phyloP scores from a whole-genome alignment of 1,140 invertebrate species.

The Sarcophaga peregrina region DNA sequence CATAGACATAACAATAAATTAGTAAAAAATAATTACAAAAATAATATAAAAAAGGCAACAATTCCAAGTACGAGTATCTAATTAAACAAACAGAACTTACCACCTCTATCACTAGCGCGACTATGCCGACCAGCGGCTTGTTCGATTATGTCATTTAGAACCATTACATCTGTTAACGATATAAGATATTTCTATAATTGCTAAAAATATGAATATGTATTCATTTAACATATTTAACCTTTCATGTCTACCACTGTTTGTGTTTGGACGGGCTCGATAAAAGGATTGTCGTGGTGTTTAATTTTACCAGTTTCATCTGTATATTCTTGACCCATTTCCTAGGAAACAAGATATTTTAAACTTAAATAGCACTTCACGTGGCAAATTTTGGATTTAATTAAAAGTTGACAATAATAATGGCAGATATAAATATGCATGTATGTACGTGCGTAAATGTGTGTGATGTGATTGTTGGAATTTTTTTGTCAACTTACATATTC shows the following conservation, averaged over 20 bases:
- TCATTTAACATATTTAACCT: constrained; percentile 71
- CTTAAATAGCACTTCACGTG: too few species aligned
- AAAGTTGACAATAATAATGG: not conserved
- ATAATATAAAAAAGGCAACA: constrained; percentile 30
- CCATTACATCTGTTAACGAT: constrained; percentile 89
- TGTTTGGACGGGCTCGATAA: constrained; percentile 85
- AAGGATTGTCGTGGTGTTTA: constrained; percentile 90
- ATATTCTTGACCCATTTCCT: constrained; percentile 71
- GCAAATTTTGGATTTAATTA: not conserved
- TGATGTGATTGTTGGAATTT: not conserved
- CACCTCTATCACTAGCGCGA: constrained; percentile 83
- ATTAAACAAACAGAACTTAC: constrained; percentile 71
- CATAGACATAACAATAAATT: constrained; percentile 35
- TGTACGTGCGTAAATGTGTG: not conserved
- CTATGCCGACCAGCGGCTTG: constrained; percentile 90
- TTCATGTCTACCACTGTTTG: constrained; percentile 93
- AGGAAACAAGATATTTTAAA: too few species aligned
- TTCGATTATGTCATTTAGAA: constrained; percentile 96
- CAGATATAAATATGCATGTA: not conserved
- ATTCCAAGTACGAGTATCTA: constrained; percentile 11
- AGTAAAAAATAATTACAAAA: constrained; percentile 29
- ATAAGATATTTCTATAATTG: not conserved
- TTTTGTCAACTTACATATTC: constrained; percentile 73
- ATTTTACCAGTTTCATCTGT: constrained; percentile 85
- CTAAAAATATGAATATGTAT: not conserved